Evolutionary conservation across 2,797 vertebrate genomes (phyloP).

Genomic region (Microcaecilia unicolor): DNA sequence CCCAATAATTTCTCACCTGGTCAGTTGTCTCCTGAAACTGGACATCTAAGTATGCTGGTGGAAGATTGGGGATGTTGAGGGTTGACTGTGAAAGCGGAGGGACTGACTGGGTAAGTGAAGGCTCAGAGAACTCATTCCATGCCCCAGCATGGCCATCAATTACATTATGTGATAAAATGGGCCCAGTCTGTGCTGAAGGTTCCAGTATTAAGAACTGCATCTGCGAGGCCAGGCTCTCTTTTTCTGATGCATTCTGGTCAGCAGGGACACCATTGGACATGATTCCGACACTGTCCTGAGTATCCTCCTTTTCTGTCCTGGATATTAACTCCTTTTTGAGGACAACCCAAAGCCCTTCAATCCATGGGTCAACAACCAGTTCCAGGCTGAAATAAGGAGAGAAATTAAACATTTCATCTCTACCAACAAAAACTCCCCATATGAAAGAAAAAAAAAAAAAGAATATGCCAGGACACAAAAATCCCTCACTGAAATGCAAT

Average conservation of each 20-base stretch:
- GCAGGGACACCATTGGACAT: background rate
- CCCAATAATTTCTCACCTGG: slow-evolving; percentile 56
- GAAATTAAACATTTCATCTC: too few relatives aligned
- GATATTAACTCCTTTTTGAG: slow-evolving; percentile 50
- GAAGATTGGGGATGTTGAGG: slow-evolving; percentile 72
- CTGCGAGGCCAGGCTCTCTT: slow-evolving; percentile 32
- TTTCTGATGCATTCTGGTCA: background rate
- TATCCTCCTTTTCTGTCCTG: slow-evolving; percentile 17
- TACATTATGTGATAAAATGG: background rate
- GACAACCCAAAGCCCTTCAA: slow-evolving; percentile 83
- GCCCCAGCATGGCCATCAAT: background rate
- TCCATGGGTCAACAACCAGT: slow-evolving; percentile 88
- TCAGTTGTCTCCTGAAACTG: slow-evolving; percentile 42
- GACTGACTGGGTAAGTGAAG: slow-evolving; percentile 62
- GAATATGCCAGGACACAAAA: too few relatives aligned
- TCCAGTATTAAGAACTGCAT: slow-evolving; percentile 59
- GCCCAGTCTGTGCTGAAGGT: slow-evolving; percentile 16
- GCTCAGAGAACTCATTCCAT: slow-evolving; percentile 2
- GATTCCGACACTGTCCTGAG: background rate
- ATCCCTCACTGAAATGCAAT: too few relatives aligned
- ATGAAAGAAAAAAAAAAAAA: background rate
- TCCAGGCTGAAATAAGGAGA: slow-evolving; percentile 64
- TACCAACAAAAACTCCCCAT: too few relatives aligned
- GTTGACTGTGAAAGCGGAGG: slow-evolving; percentile 64
- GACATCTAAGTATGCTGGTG: slow-evolving; percentile 68